These are phyloP conservation scores for Drosophila erecta DNA, from an alignment of 1,140 invertebrate species.

Conservation along the genomic window DNA sequence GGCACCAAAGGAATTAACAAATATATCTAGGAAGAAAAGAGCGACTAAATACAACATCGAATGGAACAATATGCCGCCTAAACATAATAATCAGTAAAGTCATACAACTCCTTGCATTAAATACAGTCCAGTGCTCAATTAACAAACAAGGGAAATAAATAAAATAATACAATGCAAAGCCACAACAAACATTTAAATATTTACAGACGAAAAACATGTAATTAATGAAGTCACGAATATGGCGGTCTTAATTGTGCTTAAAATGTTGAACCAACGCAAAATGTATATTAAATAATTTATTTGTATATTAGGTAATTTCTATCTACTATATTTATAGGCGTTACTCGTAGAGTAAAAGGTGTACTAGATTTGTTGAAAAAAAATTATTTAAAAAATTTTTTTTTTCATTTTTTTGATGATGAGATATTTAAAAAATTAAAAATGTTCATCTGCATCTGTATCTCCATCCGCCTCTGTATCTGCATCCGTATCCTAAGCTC, in stretches of 20 bases:
- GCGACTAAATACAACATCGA: neutral
- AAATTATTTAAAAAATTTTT: too few relatives aligned
- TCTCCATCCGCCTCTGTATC: neutral
- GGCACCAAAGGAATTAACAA: too few relatives aligned
- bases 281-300: neutral
- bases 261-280: too few relatives aligned
- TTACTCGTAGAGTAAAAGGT: too few relatives aligned
- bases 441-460: too few relatives aligned
- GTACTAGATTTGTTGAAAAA: too few relatives aligned
- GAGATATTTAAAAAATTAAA: too few relatives aligned
- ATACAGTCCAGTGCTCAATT: neutral
- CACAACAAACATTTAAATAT: neutral
- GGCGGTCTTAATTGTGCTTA: too few relatives aligned
- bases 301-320: too few relatives aligned
- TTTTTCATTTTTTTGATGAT: too few relatives aligned
- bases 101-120: neutral
- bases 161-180: neutral
- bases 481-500: constrained; percentile 2
- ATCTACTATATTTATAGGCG: too few relatives aligned
- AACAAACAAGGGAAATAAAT: neutral
- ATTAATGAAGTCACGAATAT: neutral
- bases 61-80: neutral
- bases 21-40: neutral
- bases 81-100: neutral
- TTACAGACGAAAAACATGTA: neutral